phyloP scores from a whole-genome alignment of 2,113 vertebrate genomes.

The Oreotrochilus melanogaster region DNA sequence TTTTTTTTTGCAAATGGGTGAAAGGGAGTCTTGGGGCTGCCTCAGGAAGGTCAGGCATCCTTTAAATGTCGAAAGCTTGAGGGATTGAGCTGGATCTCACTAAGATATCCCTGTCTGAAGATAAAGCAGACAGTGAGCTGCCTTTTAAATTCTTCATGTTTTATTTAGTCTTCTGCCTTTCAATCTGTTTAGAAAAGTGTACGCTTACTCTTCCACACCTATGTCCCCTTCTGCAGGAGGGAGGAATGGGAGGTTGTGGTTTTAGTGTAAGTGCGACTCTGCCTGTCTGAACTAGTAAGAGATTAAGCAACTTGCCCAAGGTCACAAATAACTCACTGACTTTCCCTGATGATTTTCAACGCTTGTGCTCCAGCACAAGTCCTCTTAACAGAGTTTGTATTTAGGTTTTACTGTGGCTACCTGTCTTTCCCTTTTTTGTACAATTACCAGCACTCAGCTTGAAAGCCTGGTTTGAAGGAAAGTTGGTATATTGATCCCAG shows the following conservation, averaged over 20 bases:
- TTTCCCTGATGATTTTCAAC: slow-evolving; percentile 11
- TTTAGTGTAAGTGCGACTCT: neutral
- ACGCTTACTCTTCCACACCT: neutral
- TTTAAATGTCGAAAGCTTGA: neutral
- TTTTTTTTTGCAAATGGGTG: neutral
- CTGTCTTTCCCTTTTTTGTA: neutral
- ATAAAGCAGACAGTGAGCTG: neutral
- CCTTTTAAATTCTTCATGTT: neutral
- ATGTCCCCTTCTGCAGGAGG: neutral
- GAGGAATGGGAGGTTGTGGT: neutral
- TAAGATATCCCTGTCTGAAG: neutral
- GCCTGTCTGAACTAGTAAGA: neutral
- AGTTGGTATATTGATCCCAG: neutral
- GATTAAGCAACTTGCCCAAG: neutral
- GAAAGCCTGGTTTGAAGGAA: neutral
- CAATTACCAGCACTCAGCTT: neutral
- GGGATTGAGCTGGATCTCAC: neutral
- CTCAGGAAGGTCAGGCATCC: neutral
- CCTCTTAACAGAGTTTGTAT: neutral
- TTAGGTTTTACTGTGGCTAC: neutral
- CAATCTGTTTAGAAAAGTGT: neutral
- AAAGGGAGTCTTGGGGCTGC: neutral
- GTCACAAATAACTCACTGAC: neutral
- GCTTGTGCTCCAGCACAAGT: neutral
- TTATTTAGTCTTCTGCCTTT: neutral